Conservation (phyloP, 2,113 vertebrate species). For the Grallaria varia region DNA sequence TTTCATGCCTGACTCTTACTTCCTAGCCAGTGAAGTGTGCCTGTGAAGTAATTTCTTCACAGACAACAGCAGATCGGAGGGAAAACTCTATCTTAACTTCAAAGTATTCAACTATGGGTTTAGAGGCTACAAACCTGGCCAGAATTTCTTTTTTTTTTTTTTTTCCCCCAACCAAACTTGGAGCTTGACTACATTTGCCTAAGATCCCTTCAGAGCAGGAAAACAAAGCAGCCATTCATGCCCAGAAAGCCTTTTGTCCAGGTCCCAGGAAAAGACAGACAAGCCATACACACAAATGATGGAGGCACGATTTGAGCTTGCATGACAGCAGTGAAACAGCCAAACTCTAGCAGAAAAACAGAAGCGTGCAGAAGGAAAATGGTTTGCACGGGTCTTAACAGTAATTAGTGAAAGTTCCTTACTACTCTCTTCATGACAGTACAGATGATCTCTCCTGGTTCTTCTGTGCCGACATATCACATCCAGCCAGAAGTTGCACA, state of each 20-base stretch:
- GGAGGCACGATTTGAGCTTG: background rate
- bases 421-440: background rate
- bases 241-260: background rate
- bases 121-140: background rate
- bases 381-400: background rate
- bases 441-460: background rate
- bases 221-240: constrained; percentile 44
- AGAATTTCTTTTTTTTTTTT: background rate
- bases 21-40: background rate
- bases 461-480: background rate
- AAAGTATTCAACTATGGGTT: background rate
- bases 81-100: background rate
- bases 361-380: background rate
- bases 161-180: background rate
- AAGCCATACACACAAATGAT: background rate
- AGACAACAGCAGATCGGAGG: background rate
- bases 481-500: background rate
- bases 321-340: background rate
- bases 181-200: constrained; percentile 2
- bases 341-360: background rate
- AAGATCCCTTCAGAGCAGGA: background rate
- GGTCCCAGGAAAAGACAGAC: background rate
- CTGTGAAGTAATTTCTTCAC: background rate
- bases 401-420: background rate
- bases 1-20: background rate